phyloP scores from a whole-genome alignment of 2,113 vertebrate genomes.

The Isichthys henryi region DNA sequence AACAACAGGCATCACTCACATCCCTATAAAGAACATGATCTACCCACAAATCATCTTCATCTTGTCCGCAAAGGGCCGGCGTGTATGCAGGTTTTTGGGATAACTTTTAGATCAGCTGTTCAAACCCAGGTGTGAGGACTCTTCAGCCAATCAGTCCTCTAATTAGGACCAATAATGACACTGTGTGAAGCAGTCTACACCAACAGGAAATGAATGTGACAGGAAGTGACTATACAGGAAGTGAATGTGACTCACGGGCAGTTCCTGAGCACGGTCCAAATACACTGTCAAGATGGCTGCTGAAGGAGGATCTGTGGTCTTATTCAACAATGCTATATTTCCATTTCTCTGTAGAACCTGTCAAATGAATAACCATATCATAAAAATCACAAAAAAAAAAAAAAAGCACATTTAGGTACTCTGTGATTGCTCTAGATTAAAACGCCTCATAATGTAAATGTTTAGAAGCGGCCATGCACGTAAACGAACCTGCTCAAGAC shows the following conservation, averaged over 20 bases:
- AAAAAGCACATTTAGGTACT: not conserved
- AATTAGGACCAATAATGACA: not conserved
- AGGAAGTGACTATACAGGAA: constrained; percentile 38
- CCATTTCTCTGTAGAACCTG: constrained; percentile 73
- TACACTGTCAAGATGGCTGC: constrained; percentile 81
- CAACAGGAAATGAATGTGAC: constrained; percentile 40
- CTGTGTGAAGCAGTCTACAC: not conserved
- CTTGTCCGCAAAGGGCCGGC: not conserved
- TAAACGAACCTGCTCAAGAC: constrained; percentile 67
- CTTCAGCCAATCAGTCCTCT: not conserved
- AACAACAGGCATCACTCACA: constrained; percentile 23
- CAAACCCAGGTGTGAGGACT: not conserved
- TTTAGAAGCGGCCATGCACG: not conserved
- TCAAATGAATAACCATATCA: not conserved
- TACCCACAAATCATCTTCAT: not conserved
- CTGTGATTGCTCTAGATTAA: not conserved
- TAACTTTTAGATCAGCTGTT: not conserved
- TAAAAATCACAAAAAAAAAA: not conserved
- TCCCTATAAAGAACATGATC: not conserved
- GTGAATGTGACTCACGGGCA: constrained; percentile 66
- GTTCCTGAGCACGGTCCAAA: constrained; percentile 80
- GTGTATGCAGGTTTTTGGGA: not conserved
- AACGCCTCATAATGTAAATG: not conserved
- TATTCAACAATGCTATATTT: constrained; percentile 47
- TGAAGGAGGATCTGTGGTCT: constrained; percentile 68